Evolutionary conservation across 2,113 vertebrate genomes (phyloP).

Genomic region (Cyphomyrus discorhynchus): DNA sequence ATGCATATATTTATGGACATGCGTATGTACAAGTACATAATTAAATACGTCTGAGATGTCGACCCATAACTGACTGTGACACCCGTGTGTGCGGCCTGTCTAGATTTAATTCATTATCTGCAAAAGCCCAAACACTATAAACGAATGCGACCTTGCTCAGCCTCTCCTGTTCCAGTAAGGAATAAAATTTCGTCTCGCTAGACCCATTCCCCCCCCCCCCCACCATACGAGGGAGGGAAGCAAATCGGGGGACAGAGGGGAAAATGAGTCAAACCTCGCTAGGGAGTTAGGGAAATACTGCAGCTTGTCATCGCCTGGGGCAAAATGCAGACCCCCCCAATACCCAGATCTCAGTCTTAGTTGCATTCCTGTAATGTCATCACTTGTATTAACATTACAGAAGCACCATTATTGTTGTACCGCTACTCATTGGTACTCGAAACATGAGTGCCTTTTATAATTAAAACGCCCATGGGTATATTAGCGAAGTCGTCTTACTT

Average conservation of each 20-base stretch:
- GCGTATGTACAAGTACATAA: not conserved
- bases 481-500: conserved; percentile 7
- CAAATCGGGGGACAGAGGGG: not conserved
- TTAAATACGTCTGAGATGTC: not conserved
- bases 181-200: not conserved
- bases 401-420: not conserved
- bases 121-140: not conserved
- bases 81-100: not conserved
- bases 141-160: not conserved
- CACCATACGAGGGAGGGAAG: not conserved
- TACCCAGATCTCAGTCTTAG: conserved; percentile 1
- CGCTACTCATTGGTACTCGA: conserved; percentile 2
- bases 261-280: conserved; percentile 10
- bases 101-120: not conserved
- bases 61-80: not conserved
- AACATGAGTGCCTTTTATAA: conserved; percentile 18
- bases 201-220: not conserved
- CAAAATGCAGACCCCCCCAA: not conserved
- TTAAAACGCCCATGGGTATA: not conserved
- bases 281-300: not conserved
- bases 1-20: not conserved
- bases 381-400: conserved; percentile 13
- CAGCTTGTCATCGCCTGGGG: conserved; percentile 7
- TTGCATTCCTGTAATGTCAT: conserved; percentile 18
- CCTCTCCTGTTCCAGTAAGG: not conserved